Base-by-base conservation (phyloP, 2,888 invertebrate genomes). In the Lycaena phlaeas region DNA sequence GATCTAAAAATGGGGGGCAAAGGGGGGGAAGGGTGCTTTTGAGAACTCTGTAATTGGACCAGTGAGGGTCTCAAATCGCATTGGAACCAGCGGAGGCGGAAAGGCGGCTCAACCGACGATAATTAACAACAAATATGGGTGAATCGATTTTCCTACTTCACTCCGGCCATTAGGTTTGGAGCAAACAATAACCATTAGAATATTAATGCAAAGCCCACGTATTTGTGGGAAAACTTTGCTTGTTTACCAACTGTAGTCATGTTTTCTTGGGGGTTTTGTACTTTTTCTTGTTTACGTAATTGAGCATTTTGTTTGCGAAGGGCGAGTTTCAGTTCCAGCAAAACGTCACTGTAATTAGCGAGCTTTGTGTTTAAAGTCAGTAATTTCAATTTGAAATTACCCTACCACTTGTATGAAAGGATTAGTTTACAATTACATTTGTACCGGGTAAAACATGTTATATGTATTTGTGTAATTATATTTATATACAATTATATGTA, bases 71-170 rank as follows among this genome's bases (percentile, higher is more conserved):
- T 78, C 64, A 75, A 81, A 84, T 81, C 81, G 76, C 67, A 82
- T 84, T 84, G 75, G 72, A 67, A 68, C 59, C 72, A 70, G 75
- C 66, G 68, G 69, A 77, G 68, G 82, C 82, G 84, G n/a, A 84
- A 84, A 75, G 79, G 71, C 79, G 76, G 74, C 73, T 76, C 72
- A 74, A 73, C 76, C 76, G 76, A 69, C 72, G 68, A 79, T 84
- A 82, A 84, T 84, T 82, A 82, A 82, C 81, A 79, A 81, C 82
- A 82, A 82, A 84, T 84, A 78, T 82, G 82, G 78, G 78, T 72
- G 70, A 78, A 82, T 82, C 79, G 82, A 81, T 79, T 76, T 72
- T 72, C 49, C 46, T 45, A 52, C 50, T 48, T 57, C 59, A 66
- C 67, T 63, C 60, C 68, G 65, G 62, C 69, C 65, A 68, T 74